Evolutionary conservation across 2,797 vertebrate genomes (phyloP), one percentile per base, ranked within the genome.

Genomic region (Scyliorhinus canicula): DNA sequence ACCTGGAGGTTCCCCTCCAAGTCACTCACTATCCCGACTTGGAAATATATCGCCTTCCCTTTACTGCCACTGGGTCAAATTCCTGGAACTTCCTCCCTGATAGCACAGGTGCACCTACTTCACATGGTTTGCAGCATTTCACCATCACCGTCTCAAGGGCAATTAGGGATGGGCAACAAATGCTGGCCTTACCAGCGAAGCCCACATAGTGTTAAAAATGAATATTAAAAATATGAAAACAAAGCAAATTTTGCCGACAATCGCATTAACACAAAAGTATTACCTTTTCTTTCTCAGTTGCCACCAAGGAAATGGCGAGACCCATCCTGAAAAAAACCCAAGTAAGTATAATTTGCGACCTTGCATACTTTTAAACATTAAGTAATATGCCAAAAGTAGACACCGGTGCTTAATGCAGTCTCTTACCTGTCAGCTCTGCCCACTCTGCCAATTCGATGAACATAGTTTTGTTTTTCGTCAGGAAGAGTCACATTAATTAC

Each of bases 401-500:
- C 21, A 65, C 44, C 4, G 44, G 24, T 14, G 21, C 16, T 95
- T 40, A 63, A 85, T 85, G 35, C 52, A 47, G 19, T n/a, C 12
- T 40, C 52, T 26, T 95, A 99, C 99, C 98, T 98, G 96, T 99
- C 99, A 8, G 99, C 99, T 97, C 99, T 97, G 93, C 99, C 99
- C 1, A 99, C 99, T 97, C 99, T 97, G 95, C 99, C 99, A 2
- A 99, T 99, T 6, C 99, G 98, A 97, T 99, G 99, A 69, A 99
- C 99, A 0, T 99, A 99, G 96, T 99, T 99, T 96, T 99, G 99
- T 95, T 99, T 99, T 96, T 99, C 99, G 96, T 99, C 99, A 0
- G 99, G 99, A 94, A 99, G 98, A 0, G 99, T 99, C 96, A 99
- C 99, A 0, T 99, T 99, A 95, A 99, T 99, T 96, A 99, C 99